Conservation (phyloP, 2,888 invertebrate genomes). For the Drosophila stalkeri region DNA sequence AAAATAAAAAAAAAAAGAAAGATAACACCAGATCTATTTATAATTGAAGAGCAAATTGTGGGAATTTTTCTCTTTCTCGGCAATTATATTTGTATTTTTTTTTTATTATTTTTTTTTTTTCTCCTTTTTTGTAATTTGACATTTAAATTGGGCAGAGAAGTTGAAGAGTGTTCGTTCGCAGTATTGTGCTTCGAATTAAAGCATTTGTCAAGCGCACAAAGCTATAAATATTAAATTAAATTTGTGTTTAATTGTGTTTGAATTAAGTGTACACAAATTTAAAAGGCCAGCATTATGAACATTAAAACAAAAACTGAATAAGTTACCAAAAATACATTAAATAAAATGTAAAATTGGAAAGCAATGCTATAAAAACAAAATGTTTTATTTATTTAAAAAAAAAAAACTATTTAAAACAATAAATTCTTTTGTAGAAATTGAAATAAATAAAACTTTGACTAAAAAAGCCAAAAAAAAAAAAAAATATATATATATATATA, state of each 20-base stretch:
- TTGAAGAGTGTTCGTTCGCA: background rate
- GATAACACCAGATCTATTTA: conserved; percentile 4
- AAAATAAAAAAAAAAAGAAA: background rate
- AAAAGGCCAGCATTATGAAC: too few species aligned
- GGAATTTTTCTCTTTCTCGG: background rate
- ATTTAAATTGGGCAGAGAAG: background rate
- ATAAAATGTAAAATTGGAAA: too few species aligned
- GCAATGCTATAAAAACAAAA: too few species aligned
- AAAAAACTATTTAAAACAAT: too few species aligned
- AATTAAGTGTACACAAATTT: too few species aligned
- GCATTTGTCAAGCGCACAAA: background rate
- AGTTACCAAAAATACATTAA: too few species aligned
- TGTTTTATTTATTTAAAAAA: too few species aligned
- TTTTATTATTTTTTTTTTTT: background rate
- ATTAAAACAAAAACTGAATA: too few species aligned
- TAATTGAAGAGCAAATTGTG: conserved; percentile 5
- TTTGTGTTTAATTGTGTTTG: background rate
- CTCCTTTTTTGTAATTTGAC: background rate
- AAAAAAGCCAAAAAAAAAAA: too few species aligned
- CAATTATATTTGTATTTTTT: conserved; percentile 3
- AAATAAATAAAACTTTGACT: too few species aligned
- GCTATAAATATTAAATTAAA: background rate
- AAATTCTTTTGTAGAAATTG: too few species aligned
- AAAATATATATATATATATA: too few species aligned
- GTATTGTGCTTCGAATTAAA: background rate